Conservation (phyloP, 64 coral and sea anemone species). For the Montipora sp. region DNA sequence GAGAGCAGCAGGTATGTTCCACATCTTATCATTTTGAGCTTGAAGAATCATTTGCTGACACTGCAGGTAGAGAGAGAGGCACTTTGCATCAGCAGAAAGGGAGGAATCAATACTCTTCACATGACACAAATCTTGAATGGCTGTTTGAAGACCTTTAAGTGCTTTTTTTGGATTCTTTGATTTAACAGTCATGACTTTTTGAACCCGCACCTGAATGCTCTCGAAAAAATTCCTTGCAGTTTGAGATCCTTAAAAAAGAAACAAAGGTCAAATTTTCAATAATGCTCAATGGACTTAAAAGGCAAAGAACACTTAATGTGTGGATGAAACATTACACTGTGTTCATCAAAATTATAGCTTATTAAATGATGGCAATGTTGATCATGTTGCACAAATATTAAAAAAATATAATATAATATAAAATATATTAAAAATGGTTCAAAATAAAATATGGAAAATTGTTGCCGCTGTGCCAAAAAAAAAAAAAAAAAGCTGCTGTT, state of each 20-base stretch:
- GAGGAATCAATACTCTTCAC: conserved; percentile 68
- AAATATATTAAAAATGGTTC: no score
- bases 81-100: conserved; percentile 65
- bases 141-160: conserved; percentile 53
- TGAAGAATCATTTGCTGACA: conserved; percentile 75
- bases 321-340: neutral
- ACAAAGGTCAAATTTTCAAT: neutral
- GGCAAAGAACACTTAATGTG: neutral
- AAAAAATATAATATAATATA: no score
- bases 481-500: no score
- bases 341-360: no score
- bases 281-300: neutral
- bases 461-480: no score
- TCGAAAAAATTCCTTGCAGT: conserved; percentile 59
- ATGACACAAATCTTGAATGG: conserved; percentile 80
- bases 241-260: conserved; percentile 50
- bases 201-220: conserved; percentile 69
- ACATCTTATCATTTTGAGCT: conserved; percentile 86
- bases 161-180: conserved; percentile 53
- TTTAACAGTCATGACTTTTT: neutral
- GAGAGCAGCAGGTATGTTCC: conserved; percentile 76
- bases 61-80: conserved; percentile 79
- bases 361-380: no score
- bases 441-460: no score
- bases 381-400: no score